Percentiles rank a stretch among this genome's conserved stretches.
Conservation (phyloP, 2,888 invertebrate genomes). For the Epistrophe grossulariae region DNA sequence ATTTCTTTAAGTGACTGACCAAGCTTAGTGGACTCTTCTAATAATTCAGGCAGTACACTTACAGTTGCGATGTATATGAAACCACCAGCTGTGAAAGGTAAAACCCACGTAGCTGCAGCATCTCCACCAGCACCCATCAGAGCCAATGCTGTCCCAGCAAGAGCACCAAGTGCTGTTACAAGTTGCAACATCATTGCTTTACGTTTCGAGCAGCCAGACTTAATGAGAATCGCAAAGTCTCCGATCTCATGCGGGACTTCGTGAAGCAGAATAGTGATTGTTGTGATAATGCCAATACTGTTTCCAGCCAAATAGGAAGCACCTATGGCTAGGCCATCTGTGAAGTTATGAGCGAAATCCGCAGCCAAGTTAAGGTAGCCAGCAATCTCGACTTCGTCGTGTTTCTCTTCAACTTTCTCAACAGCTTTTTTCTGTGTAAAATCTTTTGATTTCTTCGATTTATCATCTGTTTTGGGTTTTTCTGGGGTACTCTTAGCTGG, state of each 20-base stretch:
- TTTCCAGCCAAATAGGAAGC: conserved; percentile 97
- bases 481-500: conserved; percentile 74
- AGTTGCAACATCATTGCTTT: conserved; percentile 98
- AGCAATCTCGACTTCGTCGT: conserved; percentile 89
- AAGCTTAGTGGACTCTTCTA: conserved; percentile 94
- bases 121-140: conserved; percentile 90
- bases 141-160: conserved; percentile 96
- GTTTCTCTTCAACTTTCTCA: conserved; percentile 83
- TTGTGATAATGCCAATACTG: conserved; percentile 94
- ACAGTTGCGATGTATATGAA: conserved; percentile 99
- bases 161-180: conserved; percentile 96
- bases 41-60: conserved; percentile 98
- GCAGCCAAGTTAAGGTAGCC: conserved; percentile 98
- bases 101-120: conserved; percentile 93
- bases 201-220: conserved; percentile 96
- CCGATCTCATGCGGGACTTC: conserved; percentile 99
- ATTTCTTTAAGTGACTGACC: conserved; percentile 97
- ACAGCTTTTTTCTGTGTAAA: conserved; percentile 55
- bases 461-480: conserved; percentile 62
- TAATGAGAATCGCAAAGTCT: conserved; percentile 99
- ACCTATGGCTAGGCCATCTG: conserved; percentile 99
- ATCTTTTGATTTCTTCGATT: conserved; percentile 54
- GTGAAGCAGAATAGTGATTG: conserved; percentile 97
- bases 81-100: conserved; percentile 99
- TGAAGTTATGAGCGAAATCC: conserved; percentile 99